Evolutionary conservation across 2,113 vertebrate species (phyloP).

Genomic region (Paramormyrops kingsleyae): DNA sequence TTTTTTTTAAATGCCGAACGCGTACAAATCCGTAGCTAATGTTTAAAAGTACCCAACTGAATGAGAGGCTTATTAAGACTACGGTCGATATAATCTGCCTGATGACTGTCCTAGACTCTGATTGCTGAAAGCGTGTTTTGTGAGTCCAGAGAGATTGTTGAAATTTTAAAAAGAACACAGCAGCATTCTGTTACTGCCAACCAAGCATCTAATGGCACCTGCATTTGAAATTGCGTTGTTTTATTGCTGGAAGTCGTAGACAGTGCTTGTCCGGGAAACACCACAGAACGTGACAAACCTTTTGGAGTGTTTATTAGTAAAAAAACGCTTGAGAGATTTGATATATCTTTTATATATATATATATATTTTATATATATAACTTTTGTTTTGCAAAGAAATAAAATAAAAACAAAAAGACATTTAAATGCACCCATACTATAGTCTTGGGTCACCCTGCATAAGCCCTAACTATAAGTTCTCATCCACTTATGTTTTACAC

Average conservation of each 20-base stretch:
- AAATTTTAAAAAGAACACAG: not conserved
- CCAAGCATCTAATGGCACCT: not conserved
- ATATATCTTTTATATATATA: no score
- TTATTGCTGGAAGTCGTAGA: not conserved
- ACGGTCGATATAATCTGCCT: not conserved
- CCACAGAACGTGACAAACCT: not conserved
- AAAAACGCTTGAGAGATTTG: not conserved
- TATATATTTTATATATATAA: no score
- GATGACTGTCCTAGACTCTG: not conserved
- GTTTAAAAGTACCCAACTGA: constrained; percentile 10
- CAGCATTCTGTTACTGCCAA: not conserved
- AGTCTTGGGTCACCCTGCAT: not conserved
- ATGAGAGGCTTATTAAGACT: not conserved
- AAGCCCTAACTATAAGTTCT: not conserved
- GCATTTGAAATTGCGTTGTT: not conserved
- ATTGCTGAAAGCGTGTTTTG: not conserved
- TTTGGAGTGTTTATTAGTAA: not conserved
- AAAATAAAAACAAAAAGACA: not conserved
- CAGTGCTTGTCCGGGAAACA: not conserved
- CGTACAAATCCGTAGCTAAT: not conserved
- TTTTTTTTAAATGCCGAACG: not conserved
- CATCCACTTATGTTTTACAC: not conserved
- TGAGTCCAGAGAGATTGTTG: not conserved
- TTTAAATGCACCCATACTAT: not conserved
- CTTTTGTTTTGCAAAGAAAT: not conserved